These are phyloP conservation scores for Nylanderia fulva DNA, from an alignment of 1,140 invertebrate species.

Conservation along the genomic window DNA sequence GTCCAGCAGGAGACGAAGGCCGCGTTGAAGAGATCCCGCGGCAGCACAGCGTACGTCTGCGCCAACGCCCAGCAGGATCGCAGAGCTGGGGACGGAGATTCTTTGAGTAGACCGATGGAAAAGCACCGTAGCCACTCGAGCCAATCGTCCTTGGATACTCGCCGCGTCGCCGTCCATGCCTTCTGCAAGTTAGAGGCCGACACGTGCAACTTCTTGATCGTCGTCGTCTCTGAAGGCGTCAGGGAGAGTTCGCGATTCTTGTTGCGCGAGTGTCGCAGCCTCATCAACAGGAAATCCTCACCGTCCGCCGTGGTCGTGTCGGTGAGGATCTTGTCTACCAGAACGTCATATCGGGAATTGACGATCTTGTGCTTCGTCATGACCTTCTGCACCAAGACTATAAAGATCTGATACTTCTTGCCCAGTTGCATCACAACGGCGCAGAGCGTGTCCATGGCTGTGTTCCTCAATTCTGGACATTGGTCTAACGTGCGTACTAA, in stretches of 20 bases:
- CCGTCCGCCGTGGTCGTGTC: slow-evolving; percentile 89
- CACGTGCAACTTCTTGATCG: slow-evolving; percentile 93
- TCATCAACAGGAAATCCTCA: slow-evolving; percentile 87
- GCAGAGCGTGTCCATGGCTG: slow-evolving; percentile 96
- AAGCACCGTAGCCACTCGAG: slow-evolving; percentile 97
- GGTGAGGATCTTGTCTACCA: slow-evolving; percentile 90
- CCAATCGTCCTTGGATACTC: slow-evolving; percentile 99
- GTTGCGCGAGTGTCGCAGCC: slow-evolving; percentile 86
- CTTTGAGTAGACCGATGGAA: slow-evolving; percentile 97
- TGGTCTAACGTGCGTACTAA: slow-evolving; percentile 94
- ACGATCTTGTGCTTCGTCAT: slow-evolving; percentile 93
- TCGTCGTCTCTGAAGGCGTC: slow-evolving; percentile 89
- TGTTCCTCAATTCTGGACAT: slow-evolving; percentile 91
- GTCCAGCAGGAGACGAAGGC: slow-evolving; percentile 99
- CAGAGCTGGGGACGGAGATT: slow-evolving; percentile 97
- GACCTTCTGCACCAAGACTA: slow-evolving; percentile 95
- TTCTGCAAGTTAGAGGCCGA: slow-evolving; percentile 94
- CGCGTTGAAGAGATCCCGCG: slow-evolving; percentile 98
- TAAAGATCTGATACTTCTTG: slow-evolving; percentile 96
- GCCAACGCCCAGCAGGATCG: slow-evolving; percentile 96
- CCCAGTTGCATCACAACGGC: slow-evolving; percentile 95
- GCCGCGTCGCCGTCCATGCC: slow-evolving; percentile 95
- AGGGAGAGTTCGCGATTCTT: slow-evolving; percentile 88
- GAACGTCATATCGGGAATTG: slow-evolving; percentile 92
- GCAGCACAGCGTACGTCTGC: slow-evolving; percentile 96